Conservation (phyloP, 2,797 vertebrate genomes). For the Gallirallus australis region DNA sequence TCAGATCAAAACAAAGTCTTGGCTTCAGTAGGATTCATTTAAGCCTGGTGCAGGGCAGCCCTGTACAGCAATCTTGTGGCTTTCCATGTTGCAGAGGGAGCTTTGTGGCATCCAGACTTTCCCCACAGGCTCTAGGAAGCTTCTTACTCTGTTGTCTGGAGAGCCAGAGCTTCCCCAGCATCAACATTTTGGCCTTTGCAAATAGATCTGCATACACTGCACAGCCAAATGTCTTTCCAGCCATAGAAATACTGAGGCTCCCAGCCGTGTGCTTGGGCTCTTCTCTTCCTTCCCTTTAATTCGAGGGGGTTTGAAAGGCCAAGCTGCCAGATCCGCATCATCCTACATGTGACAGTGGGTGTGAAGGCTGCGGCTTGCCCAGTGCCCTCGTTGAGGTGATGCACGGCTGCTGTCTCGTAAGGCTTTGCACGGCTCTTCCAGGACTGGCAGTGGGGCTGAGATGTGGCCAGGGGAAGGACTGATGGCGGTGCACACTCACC, state of each 20-base stretch:
- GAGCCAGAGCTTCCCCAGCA: background rate
- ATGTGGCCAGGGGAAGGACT: accelerated
- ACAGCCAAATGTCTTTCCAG: background rate
- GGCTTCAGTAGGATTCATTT: background rate
- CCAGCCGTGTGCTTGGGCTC: accelerated
- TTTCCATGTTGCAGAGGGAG: background rate
- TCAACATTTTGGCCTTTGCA: background rate
- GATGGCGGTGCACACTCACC: accelerated
- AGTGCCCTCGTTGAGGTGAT: accelerated
- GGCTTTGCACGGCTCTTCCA: background rate
- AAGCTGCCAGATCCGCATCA: background rate
- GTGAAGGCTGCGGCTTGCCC: accelerated
- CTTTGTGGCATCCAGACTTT: background rate
- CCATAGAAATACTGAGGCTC: background rate
- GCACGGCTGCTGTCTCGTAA: background rate
- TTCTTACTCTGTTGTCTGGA: accelerated
- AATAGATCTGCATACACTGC: background rate
- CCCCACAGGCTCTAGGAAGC: background rate
- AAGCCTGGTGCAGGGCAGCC: background rate
- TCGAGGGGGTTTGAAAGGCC: background rate
- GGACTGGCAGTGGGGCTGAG: background rate
- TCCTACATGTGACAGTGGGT: accelerated
- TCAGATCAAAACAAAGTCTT: background rate
- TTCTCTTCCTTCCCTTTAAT: background rate
- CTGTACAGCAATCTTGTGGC: background rate